Conservation (phyloP, 2,888 invertebrate species). For the Ochropleura plecta region DNA sequence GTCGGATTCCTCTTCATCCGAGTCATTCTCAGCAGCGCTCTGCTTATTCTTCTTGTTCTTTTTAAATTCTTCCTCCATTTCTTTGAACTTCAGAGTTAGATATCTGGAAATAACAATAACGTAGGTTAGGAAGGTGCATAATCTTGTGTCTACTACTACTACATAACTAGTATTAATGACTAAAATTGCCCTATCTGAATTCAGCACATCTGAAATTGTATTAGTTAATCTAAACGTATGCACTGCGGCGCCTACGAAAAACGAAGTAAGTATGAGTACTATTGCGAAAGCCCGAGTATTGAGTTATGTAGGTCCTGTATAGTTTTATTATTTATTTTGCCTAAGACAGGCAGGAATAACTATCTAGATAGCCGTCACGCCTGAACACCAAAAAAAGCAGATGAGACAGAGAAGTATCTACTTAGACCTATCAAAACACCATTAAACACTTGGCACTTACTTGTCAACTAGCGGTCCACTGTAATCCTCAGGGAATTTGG, state of each 20-base stretch:
- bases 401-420: background rate
- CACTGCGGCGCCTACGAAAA: background rate
- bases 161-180: too few relatives aligned
- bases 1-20: conserved; percentile 74
- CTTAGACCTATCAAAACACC: background rate
- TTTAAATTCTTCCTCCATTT: conserved; percentile 95
- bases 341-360: background rate
- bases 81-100: conserved; percentile 95
- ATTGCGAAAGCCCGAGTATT: background rate
- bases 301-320: background rate
- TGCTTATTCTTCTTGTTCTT: conserved; percentile 91
- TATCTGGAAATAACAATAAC: conserved; percentile 89
- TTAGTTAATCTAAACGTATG: background rate
- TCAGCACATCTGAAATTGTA: background rate
- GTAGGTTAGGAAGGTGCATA: background rate
- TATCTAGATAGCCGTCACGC: background rate
- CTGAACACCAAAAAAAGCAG: background rate
- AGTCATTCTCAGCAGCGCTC: conserved; percentile 74
- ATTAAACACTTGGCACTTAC: conserved; percentile 84
- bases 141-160: background rate
- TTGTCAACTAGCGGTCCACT: conserved; percentile 96
- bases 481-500: conserved; percentile 97
- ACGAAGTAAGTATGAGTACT: conserved; percentile 9
- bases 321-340: background rate
- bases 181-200: background rate